These are phyloP conservation scores for Andrena flavipes DNA, from an alignment of 2,888 invertebrate species.

Conservation along the genomic window DNA sequence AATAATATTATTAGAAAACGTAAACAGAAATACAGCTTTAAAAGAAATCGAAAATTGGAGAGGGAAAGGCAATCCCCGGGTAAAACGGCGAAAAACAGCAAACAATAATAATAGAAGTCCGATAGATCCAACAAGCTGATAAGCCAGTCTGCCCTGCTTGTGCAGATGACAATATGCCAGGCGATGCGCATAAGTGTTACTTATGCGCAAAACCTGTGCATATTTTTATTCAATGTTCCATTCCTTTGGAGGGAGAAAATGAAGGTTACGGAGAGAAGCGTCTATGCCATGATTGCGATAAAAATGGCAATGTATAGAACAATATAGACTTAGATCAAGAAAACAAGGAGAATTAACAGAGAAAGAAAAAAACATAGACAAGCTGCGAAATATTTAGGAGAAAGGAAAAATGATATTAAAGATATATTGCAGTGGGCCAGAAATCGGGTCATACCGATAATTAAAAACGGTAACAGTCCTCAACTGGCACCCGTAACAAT, in stretches of 20 bases:
- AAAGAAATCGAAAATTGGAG: background rate
- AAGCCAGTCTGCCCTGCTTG: no score
- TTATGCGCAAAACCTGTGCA: constrained; percentile 1
- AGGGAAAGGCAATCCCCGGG: background rate
- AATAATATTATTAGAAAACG: background rate
- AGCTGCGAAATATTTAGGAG: background rate
- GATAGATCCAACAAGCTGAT: no score
- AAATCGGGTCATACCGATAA: background rate
- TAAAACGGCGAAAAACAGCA: background rate
- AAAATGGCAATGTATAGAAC: background rate
- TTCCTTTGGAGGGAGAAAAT: background rate
- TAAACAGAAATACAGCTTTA: background rate
- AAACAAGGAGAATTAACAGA: no score
- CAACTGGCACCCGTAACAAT: background rate
- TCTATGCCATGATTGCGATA: background rate
- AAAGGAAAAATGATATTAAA: background rate
- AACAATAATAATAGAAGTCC: no score
- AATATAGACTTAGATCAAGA: no score
- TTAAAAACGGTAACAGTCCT: background rate
- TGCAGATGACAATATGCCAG: no score
- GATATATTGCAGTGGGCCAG: background rate
- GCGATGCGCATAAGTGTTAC: background rate
- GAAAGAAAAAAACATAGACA: background rate
- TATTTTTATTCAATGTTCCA: background rate
- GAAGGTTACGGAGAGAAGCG: background rate